Evolutionary conservation across 2,113 vertebrate species (phyloP).

Genomic region (Xenus cinereus): DNA sequence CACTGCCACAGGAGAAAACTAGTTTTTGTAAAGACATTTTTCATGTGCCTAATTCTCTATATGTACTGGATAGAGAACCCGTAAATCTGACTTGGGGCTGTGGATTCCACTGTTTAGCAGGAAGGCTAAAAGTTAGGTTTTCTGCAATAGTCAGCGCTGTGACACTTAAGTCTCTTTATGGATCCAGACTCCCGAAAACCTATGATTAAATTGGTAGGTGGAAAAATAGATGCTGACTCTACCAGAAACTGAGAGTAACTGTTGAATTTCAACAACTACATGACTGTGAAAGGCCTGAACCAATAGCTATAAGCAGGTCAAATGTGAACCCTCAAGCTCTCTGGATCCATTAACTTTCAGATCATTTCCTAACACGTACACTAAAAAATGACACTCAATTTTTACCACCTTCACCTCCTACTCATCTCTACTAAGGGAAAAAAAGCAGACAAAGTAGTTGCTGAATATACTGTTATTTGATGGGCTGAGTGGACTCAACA

Average conservation of each 20-base stretch:
- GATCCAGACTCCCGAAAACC: neutral
- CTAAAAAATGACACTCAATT: neutral
- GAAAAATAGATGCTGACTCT: slow-evolving; percentile 35
- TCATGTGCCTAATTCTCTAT: neutral
- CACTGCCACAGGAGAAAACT: neutral
- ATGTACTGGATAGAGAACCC: neutral
- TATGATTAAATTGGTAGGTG: slow-evolving; percentile 10
- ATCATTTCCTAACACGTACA: neutral
- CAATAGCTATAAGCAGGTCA: slow-evolving; percentile 16
- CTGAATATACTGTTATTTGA: neutral
- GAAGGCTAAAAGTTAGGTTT: neutral
- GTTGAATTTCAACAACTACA: slow-evolving; percentile 33
- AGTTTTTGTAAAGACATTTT: neutral
- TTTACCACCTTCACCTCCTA: neutral
- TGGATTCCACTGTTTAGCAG: neutral
- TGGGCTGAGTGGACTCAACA: neutral
- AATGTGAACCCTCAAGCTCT: slow-evolving; percentile 6
- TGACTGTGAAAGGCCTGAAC: neutral
- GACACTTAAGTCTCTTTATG: neutral
- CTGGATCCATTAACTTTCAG: slow-evolving; percentile 1
- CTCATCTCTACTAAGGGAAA: neutral
- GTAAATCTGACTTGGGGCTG: neutral
- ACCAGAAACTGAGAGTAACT: slow-evolving; percentile 13
- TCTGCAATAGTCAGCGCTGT: neutral
- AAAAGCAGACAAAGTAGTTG: neutral